Percentiles rank a stretch among this genome's conserved stretches.
phyloP scores from a whole-genome alignment of 2,113 vertebrate species.

The Semnopithecus entellus region DNA sequence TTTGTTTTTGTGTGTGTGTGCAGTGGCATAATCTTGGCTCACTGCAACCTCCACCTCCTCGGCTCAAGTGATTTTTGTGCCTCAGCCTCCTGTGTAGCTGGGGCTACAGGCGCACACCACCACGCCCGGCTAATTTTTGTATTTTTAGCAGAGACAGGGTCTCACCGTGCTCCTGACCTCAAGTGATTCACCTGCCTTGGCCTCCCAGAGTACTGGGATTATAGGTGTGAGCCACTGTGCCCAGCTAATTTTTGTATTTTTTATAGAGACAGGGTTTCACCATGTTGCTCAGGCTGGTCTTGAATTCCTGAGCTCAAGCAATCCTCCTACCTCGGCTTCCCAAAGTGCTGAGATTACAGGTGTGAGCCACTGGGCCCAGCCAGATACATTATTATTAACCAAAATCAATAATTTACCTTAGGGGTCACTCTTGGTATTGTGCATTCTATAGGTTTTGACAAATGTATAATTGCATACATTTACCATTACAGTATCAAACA shows the following conservation, averaged over 20 bases:
- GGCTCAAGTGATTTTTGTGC: neutral
- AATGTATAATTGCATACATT: no score
- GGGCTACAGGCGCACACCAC: neutral
- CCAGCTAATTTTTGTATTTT: neutral
- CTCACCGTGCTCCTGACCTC: neutral
- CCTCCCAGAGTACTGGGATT: neutral
- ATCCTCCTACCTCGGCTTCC: neutral
- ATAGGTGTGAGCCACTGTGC: neutral
- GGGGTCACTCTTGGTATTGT: no score
- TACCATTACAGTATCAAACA: no score
- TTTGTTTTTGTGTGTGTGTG: neutral
- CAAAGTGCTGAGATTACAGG: neutral
- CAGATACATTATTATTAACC: no score
- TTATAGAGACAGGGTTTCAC: neutral
- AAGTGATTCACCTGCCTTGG: neutral
- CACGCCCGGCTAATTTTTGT: neutral
- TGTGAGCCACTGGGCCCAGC: neutral
- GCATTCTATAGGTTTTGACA: no score
- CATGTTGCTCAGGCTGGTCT: neutral
- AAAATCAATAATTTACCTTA: no score
- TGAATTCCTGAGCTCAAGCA: neutral
- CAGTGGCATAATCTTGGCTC: neutral
- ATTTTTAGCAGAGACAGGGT: neutral
- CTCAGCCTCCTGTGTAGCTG: neutral
- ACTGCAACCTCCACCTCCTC: neutral